Base-by-base conservation (phyloP, 1,140 invertebrate species). In the Caligus rogercresseyi region DNA sequence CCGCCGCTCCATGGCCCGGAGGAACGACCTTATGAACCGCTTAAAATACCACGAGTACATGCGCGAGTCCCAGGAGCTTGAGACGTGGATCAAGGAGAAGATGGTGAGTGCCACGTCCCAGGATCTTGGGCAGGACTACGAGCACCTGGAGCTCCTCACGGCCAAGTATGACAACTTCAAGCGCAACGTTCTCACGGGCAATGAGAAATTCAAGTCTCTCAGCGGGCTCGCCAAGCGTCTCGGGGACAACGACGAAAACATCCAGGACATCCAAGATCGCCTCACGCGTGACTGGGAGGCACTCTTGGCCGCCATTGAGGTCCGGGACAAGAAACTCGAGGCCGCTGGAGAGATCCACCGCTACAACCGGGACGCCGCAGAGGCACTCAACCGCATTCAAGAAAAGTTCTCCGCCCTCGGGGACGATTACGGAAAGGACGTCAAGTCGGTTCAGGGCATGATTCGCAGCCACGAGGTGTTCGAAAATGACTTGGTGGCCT, bases 51-150 rank as follows among this genome's bases (percentile, higher is more conserved):
- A 94, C 71, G 90, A 94, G 69, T 98, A 94, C 72, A 83, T 94
- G 70, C 75, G 85, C 0, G 94, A 98, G 73, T 67, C 69, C 1
- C 80, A 83, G 59, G 91, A 97, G 70, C 78, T 97, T 60, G 89
- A 95, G 69, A 81, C 83, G 67, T 98, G 92, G 91, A 94, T 98
- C 25, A 82, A 83, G 65, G 90, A 96, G 70, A 89, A 97, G 72
- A 82, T 90, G 72, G 83, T 86, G 67, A 82, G 83, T 0, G 92
- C 91, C 4, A 83, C 83, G 1, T 89, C 85, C 26, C 92, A 98
- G 71, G 94, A 98, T 72, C 97, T 92, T 73, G 93, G 93, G 3
- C 87, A 90, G 71, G 93, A 98, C 76, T 96, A 91, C 71, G 94
- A 98, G 72, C 93, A 98, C 76, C 73, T 96, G 23, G 67, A 86